These are phyloP conservation scores for Caenorhabditis plicata DNA, from an alignment of 2,888 invertebrate species.

Conservation along the genomic window DNA sequence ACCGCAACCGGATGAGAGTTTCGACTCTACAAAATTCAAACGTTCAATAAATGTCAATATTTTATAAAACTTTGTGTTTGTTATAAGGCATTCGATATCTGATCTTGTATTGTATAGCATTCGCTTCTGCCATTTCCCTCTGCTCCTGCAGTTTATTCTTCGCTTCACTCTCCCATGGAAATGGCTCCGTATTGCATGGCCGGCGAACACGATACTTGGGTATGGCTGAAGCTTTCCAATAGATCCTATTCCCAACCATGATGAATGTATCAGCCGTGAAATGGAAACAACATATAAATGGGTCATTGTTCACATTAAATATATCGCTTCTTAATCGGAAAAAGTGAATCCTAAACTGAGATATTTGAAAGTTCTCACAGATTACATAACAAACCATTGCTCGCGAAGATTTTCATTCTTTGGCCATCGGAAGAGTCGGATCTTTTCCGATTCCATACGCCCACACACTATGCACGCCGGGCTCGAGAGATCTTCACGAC, in stretches of 20 bases:
- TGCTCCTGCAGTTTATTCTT: slow-evolving; percentile 5
- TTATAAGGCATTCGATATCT: slow-evolving; percentile 22
- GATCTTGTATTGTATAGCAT: slow-evolving; percentile 8
- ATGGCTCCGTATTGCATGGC: slow-evolving; percentile 19
- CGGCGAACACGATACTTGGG: slow-evolving; percentile 26
- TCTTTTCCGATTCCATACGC: slow-evolving; percentile 25
- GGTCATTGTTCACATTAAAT: slow-evolving; percentile 3
- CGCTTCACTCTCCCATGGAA: slow-evolving; percentile 21
- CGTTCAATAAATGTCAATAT: too few relatives aligned
- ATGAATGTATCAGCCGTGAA: slow-evolving; percentile 29
- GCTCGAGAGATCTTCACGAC: background rate
- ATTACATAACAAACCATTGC: slow-evolving; percentile 14
- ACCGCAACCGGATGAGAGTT: slow-evolving; percentile 39
- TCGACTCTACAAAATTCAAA: too few relatives aligned
- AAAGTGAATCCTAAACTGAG: slow-evolving; percentile 11
- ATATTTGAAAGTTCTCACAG: background rate
- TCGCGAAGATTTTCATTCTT: slow-evolving; percentile 17
- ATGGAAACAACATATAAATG: slow-evolving; percentile 31
- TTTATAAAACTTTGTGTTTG: slow-evolving; percentile 12
- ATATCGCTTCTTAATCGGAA: slow-evolving; percentile 9
- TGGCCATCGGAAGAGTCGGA: slow-evolving; percentile 34
- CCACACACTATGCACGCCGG: slow-evolving; percentile 21
- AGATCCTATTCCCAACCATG: slow-evolving; percentile 30
- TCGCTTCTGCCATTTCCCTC: background rate
- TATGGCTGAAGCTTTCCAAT: slow-evolving; percentile 28